Percentiles rank a stretch among this genome's conserved stretches.
Conservation (phyloP, 2,888 invertebrate genomes). For the Marronus borbonicus region DNA sequence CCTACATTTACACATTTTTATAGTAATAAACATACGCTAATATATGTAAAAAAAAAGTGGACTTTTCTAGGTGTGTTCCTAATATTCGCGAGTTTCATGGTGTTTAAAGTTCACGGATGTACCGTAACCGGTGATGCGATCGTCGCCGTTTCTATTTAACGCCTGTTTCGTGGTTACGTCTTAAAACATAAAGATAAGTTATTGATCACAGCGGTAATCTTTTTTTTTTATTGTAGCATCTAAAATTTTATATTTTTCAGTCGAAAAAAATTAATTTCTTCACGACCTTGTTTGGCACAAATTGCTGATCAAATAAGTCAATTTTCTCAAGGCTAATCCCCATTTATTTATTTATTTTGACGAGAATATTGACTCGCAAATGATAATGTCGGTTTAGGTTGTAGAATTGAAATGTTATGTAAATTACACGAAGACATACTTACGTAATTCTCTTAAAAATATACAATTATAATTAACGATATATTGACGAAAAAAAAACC, state of each 20-base stretch:
- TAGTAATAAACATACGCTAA: too few relatives aligned
- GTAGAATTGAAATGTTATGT: slow-evolving; percentile 6
- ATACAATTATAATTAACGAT: not conserved
- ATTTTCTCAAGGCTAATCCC: too few relatives aligned
- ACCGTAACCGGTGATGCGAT: slow-evolving; percentile 23
- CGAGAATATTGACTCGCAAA: not conserved
- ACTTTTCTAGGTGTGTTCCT: slow-evolving; percentile 42
- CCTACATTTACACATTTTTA: slow-evolving; percentile 19
- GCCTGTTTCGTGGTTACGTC: slow-evolving; percentile 13
- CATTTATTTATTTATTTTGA: not conserved
- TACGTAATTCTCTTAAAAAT: too few relatives aligned
- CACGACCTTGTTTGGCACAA: not conserved
- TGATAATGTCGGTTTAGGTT: not conserved
- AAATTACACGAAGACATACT: slow-evolving; percentile 3
- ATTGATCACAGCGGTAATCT: not conserved
- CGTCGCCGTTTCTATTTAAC: not conserved
- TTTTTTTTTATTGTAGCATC: not conserved
- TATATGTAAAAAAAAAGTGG: not conserved
- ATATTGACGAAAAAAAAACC: not conserved
- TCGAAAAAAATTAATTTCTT: not conserved
- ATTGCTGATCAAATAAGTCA: not conserved
- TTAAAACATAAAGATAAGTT: slow-evolving; percentile 37
- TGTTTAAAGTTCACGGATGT: slow-evolving; percentile 44
- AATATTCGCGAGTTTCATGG: slow-evolving; percentile 24
- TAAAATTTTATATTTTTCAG: not conserved